Evolutionary conservation across 2,797 vertebrate genomes (phyloP).

Genomic region (Lepus townsendii): DNA sequence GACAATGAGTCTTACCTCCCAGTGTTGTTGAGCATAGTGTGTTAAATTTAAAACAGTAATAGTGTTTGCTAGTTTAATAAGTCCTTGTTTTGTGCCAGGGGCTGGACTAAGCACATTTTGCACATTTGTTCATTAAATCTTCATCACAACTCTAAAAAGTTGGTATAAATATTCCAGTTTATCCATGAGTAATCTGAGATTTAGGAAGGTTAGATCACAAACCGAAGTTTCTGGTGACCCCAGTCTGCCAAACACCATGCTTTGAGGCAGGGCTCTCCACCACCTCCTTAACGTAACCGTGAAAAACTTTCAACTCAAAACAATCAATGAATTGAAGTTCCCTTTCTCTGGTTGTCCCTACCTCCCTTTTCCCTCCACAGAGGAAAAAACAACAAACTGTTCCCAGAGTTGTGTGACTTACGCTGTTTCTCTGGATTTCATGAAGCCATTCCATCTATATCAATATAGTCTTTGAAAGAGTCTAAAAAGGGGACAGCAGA

Average conservation of each 20-base stretch:
- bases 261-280: background rate
- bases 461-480: slow-evolving; percentile 52
- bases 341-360: slow-evolving; percentile 1
- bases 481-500: slow-evolving; percentile 23
- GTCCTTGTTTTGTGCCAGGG: background rate
- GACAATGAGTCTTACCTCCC: background rate
- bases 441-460: background rate
- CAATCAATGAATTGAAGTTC: slow-evolving; percentile 69
- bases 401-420: slow-evolving; percentile 23
- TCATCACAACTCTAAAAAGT: slow-evolving; percentile 17
- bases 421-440: slow-evolving; percentile 28
- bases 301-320: slow-evolving; percentile 54
- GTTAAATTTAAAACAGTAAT: slow-evolving; percentile 69
- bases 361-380: slow-evolving; percentile 4
- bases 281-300: background rate
- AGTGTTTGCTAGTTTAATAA: background rate
- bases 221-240: background rate
- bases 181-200: background rate
- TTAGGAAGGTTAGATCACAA: background rate
- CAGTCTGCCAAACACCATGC: background rate
- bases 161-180: background rate
- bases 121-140: background rate
- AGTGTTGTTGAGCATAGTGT: slow-evolving; percentile 52
- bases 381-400: slow-evolving; percentile 24
- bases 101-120: background rate